Conservation (phyloP, 2,888 invertebrate species). For the Ditula angustiorana region DNA sequence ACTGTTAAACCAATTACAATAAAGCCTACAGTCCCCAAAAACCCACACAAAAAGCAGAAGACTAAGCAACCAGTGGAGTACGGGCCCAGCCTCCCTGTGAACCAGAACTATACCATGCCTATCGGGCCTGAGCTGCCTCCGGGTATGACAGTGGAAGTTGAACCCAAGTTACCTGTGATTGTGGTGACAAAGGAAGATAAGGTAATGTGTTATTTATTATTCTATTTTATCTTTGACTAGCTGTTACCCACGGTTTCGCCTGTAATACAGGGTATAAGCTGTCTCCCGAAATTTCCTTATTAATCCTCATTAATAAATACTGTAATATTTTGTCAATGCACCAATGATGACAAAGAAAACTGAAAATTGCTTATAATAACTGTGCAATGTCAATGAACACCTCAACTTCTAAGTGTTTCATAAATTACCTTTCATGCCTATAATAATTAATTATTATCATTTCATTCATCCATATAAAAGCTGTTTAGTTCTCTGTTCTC, state of each 20-base stretch:
- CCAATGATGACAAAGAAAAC: conserved; percentile 68
- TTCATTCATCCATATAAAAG: too few relatives aligned
- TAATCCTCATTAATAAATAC: too few relatives aligned
- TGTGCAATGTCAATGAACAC: conserved; percentile 51
- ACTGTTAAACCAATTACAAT: conserved; percentile 41
- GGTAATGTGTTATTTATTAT: conserved; percentile 17
- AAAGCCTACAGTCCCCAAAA: conserved; percentile 44
- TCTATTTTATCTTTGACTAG: too few relatives aligned
- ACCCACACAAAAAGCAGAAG: conserved; percentile 62
- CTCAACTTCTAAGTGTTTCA: neutral
- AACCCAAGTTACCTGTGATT: conserved; percentile 48
- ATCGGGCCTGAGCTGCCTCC: conserved; percentile 77
- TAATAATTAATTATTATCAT: too few relatives aligned
- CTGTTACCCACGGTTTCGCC: too few relatives aligned
- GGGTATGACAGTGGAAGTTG: conserved; percentile 46
- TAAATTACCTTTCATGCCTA: too few relatives aligned
- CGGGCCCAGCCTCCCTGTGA: conserved; percentile 70
- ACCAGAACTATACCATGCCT: conserved; percentile 65
- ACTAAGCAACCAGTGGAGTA: conserved; percentile 60
- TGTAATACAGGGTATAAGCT: too few relatives aligned
- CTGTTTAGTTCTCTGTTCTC: conserved; percentile 45
- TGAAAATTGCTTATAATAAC: conserved; percentile 62
- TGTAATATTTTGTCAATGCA: conserved; percentile 13
- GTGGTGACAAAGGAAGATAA: conserved; percentile 32
- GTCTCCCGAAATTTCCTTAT: too few relatives aligned